phyloP scores from a whole-genome alignment of 2,888 invertebrate genomes.

The Parasteatoda lunata region DNA sequence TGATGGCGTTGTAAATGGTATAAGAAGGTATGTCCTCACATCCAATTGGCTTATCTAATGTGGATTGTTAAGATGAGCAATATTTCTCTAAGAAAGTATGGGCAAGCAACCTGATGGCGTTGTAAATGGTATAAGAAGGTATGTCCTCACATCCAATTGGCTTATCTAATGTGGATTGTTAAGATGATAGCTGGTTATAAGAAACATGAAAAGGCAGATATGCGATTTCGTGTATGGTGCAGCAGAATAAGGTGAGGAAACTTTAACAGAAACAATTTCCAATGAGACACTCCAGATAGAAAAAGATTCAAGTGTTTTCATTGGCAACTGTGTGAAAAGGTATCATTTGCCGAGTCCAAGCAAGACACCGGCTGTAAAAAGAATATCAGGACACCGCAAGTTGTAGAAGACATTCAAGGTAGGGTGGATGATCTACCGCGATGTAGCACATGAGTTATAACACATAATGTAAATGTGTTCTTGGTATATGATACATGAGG shows the following conservation, averaged over 20 bases:
- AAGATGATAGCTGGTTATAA: background rate
- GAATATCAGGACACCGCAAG: constrained; percentile 9
- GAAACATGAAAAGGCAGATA: background rate
- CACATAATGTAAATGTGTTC: constrained; percentile 20
- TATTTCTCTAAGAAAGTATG: too few species aligned
- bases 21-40: background rate
- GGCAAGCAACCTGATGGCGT: background rate
- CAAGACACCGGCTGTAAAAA: constrained; percentile 16
- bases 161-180: background rate
- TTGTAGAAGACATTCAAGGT: constrained; percentile 9
- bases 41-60: background rate
- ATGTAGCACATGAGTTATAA: constrained; percentile 13
- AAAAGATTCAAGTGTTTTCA: constrained; percentile 14
- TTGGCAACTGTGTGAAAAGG: constrained; percentile 1
- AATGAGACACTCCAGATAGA: constrained; percentile 3
- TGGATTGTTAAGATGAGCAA: background rate
- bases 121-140: background rate
- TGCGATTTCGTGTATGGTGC: background rate
- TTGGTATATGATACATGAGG: background rate
- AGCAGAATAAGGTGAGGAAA: background rate
- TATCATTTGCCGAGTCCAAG: constrained; percentile 3
- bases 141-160: background rate
- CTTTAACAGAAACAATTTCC: background rate
- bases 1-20: background rate
- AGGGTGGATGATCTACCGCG: constrained; percentile 1